Evolutionary conservation across 2,888 invertebrate species (phyloP).

Genomic region (Gymnoscelis rufifasciata): DNA sequence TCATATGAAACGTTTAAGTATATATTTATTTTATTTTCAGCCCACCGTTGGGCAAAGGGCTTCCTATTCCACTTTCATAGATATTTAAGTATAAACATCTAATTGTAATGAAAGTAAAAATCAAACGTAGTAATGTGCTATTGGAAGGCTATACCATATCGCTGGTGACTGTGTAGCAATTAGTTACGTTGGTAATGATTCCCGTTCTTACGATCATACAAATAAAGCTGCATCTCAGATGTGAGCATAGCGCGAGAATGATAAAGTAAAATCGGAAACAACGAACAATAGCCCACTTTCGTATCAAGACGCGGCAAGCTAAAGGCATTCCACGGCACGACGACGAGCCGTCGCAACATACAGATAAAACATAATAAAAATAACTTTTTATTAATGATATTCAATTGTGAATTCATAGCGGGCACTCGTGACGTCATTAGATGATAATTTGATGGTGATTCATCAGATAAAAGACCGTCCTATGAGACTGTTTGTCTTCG

Average conservation of each 20-base stretch:
- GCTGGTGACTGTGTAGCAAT: background rate
- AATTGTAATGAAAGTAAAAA: too few species aligned
- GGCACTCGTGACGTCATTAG: conserved; percentile 57
- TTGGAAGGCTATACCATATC: too few species aligned
- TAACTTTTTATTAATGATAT: conserved; percentile 62
- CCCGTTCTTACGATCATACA: conserved; percentile 11
- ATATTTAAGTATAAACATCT: too few species aligned
- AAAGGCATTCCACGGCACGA: conserved; percentile 52
- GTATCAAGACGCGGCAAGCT: conserved; percentile 42
- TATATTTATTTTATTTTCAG: too few species aligned
- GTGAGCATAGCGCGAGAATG: conserved; percentile 40
- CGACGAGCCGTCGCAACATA: conserved; percentile 33
- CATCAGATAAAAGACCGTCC: conserved; percentile 42
- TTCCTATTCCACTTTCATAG: too few species aligned
- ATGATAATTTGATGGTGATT: conserved; percentile 52
- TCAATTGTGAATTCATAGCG: conserved; percentile 59
- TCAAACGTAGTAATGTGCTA: too few species aligned
- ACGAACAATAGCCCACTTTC: conserved; percentile 57
- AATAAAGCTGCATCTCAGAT: conserved; percentile 30
- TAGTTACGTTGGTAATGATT: conserved; percentile 2
- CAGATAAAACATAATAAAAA: conserved; percentile 44
- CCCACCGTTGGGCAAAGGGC: too few species aligned
- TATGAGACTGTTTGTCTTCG: conserved; percentile 22
- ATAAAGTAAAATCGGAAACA: conserved; percentile 54
- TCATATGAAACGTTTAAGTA: too few species aligned